Percentiles rank a stretch among this genome's conserved stretches.
Evolutionary conservation across 2,797 vertebrate genomes (phyloP).

Genomic region (Mormyrops boulengeri): DNA sequence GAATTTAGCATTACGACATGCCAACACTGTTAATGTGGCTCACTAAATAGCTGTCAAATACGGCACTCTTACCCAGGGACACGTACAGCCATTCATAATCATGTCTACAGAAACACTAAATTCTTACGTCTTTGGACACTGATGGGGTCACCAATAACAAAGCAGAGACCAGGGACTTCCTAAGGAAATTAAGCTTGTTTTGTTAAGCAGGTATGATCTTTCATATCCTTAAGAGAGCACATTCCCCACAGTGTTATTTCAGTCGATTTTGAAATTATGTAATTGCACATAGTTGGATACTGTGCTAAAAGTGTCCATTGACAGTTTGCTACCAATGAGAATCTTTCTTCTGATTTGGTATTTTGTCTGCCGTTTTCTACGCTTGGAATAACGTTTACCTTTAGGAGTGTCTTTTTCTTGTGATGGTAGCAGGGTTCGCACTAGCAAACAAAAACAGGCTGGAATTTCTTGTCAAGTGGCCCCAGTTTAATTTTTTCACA

Average conservation of each 20-base stretch:
- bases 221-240: background rate
- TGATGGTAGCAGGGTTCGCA: too few relatives aligned
- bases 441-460: background rate
- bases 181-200: too few relatives aligned
- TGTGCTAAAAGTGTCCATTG: background rate
- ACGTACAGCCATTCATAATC: too few relatives aligned
- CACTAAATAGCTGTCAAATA: too few relatives aligned
- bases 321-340: background rate
- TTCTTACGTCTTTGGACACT: background rate
- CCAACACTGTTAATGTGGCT: too few relatives aligned
- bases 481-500: background rate
- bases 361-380: background rate
- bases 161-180: too few relatives aligned
- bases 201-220: background rate
- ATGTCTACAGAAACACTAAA: too few relatives aligned
- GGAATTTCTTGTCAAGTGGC: background rate
- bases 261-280: background rate
- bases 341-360: background rate
- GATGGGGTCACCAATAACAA: background rate
- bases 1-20: too few relatives aligned
- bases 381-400: too few relatives aligned
- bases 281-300: background rate
- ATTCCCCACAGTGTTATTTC: background rate
- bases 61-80: too few relatives aligned
- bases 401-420: background rate